Evolutionary conservation across 2,113 vertebrate genomes (phyloP), one percentile per base, ranked within the genome.

Genomic region (Pyrgilauda ruficollis): DNA sequence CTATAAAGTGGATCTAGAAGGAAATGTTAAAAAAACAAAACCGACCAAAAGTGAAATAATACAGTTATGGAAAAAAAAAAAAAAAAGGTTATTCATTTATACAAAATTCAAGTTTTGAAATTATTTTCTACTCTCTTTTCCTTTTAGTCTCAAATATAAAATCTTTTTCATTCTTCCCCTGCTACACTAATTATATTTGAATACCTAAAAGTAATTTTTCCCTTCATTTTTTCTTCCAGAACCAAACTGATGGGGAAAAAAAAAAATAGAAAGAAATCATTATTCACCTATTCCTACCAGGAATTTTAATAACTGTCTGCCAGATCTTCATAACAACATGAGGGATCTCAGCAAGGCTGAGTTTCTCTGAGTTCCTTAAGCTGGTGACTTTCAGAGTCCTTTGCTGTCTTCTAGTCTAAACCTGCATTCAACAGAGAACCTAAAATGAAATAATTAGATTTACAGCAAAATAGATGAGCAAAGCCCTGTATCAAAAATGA

Each of bases 291-390:
- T 84, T 66, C 70, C 87, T 78, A 68, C 78, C 21, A 82, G 90
- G 90, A 95, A 95, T 92, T 94, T 79, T 74, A 94, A 82, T 92
- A 94, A 82, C 89, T 91, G 94, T 70, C 89, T 90, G 73, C 87
- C 86, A 94, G 77, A 84, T 91, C 80, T 89, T 96, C 89, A 30
- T 94, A 92, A 81, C 89, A 89, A 94, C 91, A 62, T 82, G 77
- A 94, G 91, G 64, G 53, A 95, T 94, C 84, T 84, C 91, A 95
- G 93, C 58, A 75, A 95, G 77, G 78, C 74, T 91, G 89, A 92
- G 52, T 77, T 86, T 87, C 93, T 47, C 16, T 37, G 75, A 93
- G 46, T 70, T 78, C 76, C 81, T 82, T 86, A 94, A 93, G 84
- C 87, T 91, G 67, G n/a, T 8, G 75, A 64, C 50, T 94, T 91